Conservation (phyloP, 2,888 invertebrate genomes). For the Dryadula phaetusa region DNA sequence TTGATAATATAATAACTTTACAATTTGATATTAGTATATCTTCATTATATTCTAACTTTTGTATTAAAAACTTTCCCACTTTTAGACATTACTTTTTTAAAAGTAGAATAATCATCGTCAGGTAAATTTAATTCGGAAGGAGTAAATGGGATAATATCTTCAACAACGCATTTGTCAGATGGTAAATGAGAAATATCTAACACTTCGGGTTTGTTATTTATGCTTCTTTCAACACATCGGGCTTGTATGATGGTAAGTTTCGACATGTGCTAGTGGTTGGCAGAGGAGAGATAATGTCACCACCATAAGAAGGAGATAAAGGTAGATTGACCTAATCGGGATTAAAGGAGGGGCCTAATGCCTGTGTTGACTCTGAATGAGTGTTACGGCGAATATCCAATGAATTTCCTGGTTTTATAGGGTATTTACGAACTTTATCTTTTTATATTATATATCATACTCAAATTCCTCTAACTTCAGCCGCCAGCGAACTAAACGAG, state of each 20-base stretch:
- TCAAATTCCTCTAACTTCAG: not conserved
- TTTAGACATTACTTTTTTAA: constrained; percentile 10
- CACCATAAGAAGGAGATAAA: too few species aligned
- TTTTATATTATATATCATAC: not conserved
- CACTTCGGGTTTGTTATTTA: not conserved
- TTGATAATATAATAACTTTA: constrained; percentile 21
- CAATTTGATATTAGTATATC: constrained; percentile 32
- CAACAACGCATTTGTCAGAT: not conserved
- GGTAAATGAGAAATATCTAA: not conserved
- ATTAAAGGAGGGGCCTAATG: not conserved
- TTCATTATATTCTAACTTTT: constrained; percentile 10
- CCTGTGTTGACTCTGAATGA: not conserved
- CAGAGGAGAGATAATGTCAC: too few species aligned
- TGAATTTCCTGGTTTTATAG: not conserved
- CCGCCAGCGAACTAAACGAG: not conserved
- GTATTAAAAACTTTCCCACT: constrained; percentile 2
- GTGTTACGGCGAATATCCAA: not conserved
- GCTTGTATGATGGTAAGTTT: not conserved
- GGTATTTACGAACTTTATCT: not conserved
- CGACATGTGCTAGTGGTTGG: not conserved
- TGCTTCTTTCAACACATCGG: not conserved
- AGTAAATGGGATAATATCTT: not conserved
- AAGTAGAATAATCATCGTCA: constrained; percentile 4
- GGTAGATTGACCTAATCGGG: not conserved
- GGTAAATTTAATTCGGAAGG: not conserved